Conservation (phyloP, 2,888 invertebrate genomes). For the Taphrorychus bicolor region DNA sequence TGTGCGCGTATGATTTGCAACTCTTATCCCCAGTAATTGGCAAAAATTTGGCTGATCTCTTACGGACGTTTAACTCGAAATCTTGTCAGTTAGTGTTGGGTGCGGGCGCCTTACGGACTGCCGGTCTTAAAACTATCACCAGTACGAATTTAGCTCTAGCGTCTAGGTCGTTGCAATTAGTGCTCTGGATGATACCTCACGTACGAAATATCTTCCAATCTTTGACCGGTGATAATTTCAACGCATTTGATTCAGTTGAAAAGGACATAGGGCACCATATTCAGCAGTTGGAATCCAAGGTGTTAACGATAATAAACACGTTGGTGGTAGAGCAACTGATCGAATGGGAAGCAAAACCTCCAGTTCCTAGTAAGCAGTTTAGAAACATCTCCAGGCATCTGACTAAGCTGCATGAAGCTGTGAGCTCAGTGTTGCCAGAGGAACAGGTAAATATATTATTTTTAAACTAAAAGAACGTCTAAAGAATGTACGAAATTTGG, state of each 20-base stretch:
- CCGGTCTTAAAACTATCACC: constrained; percentile 93
- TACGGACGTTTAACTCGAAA: constrained; percentile 86
- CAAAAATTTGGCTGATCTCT: constrained; percentile 84
- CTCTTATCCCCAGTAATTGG: constrained; percentile 81
- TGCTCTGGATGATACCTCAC: constrained; percentile 80
- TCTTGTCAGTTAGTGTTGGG: constrained; percentile 95
- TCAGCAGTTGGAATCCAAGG: constrained; percentile 90
- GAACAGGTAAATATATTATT: constrained; percentile 70
- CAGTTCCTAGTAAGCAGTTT: constrained; percentile 91
- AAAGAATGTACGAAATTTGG: too few relatives aligned
- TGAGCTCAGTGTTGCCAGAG: constrained; percentile 82
- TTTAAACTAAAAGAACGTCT: too few relatives aligned
- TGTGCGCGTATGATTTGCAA: constrained; percentile 78
- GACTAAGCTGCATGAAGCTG: constrained; percentile 89
- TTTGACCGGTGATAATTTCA: constrained; percentile 63
- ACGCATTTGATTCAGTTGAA: constrained; percentile 75
- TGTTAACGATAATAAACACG: constrained; percentile 87
- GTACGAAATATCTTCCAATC: constrained; percentile 74
- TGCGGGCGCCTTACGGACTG: constrained; percentile 94
- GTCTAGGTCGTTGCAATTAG: constrained; percentile 81
- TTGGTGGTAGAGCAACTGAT: constrained; percentile 81
- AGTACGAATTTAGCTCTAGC: constrained; percentile 91
- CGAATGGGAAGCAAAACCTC: constrained; percentile 93
- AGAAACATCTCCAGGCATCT: constrained; percentile 88
- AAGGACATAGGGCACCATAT: constrained; percentile 87